These are phyloP conservation scores for Pollenia amentaria DNA, from an alignment of 2,888 invertebrate genomes.

Conservation along the genomic window DNA sequence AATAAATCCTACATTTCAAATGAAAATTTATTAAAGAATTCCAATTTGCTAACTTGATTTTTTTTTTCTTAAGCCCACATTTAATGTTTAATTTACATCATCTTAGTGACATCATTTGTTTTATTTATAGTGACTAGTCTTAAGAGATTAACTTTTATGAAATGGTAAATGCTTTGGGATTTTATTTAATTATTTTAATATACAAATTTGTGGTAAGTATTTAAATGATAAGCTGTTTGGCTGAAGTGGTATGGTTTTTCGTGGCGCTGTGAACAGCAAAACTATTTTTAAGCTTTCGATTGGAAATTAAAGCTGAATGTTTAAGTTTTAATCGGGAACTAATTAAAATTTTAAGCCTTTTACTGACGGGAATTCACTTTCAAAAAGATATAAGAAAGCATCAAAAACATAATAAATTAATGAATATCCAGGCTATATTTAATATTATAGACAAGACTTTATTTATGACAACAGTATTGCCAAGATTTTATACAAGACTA, in stretches of 20 bases:
- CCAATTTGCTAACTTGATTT: neutral
- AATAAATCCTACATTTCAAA: slow-evolving; percentile 32
- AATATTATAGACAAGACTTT: too few relatives aligned
- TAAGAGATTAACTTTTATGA: slow-evolving; percentile 31
- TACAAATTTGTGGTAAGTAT: slow-evolving; percentile 1
- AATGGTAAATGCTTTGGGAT: slow-evolving; percentile 15
- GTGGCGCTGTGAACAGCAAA: too few relatives aligned
- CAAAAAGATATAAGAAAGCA: too few relatives aligned
- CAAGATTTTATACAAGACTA: too few relatives aligned
- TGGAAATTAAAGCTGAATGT: neutral
- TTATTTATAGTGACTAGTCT: slow-evolving; percentile 9
- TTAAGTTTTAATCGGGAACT: too few relatives aligned
- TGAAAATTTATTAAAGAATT: neutral
- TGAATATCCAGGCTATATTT: too few relatives aligned
- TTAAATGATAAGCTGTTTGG: neutral
- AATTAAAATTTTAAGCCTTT: neutral
- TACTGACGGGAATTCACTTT: neutral
- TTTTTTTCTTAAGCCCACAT: slow-evolving; percentile 36
- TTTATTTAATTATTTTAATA: slow-evolving; percentile 3
- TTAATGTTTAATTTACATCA: slow-evolving; percentile 46
- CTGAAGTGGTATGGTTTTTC: neutral
- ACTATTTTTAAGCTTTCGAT: neutral
- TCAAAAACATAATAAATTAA: too few relatives aligned
- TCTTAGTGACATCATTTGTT: slow-evolving; percentile 58
- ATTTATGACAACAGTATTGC: too few relatives aligned